Percentiles rank a stretch among this genome's conserved stretches.
These are phyloP conservation scores for Barbus barbus DNA, from an alignment of 2,113 vertebrate genomes.

Conservation along the genomic window DNA sequence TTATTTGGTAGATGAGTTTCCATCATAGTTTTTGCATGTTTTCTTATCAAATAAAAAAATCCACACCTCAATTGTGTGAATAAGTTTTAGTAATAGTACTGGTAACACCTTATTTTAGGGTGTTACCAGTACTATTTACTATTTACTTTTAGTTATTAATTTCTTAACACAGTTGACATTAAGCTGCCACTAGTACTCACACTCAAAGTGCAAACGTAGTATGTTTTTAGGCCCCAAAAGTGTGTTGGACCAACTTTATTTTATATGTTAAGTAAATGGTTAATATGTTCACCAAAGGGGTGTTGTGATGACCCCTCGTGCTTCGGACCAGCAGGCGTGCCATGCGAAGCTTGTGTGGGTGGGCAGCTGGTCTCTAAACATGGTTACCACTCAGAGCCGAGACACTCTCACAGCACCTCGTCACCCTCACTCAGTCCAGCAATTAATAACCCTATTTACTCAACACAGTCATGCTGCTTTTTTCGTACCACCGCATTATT, in stretches of 20 bases:
- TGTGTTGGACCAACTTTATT: not conserved
- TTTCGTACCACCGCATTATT: not conserved
- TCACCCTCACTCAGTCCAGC: conserved; percentile 19
- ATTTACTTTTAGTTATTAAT: no score
- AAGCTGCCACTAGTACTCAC: not conserved
- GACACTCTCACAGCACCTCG: not conserved
- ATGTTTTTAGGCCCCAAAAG: not conserved
- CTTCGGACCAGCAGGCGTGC: conserved; percentile 47
- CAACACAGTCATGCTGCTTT: conserved; percentile 17
- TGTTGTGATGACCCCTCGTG: conserved; percentile 54
- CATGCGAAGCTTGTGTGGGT: conserved; percentile 55
- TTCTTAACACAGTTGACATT: not conserved
- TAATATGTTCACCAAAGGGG: conserved; percentile 63
- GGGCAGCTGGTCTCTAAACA: conserved; percentile 49
- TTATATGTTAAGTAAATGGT: conserved; percentile 68
- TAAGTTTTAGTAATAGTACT: no score
- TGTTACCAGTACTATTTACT: no score
- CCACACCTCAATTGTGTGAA: no score
- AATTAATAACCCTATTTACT: conserved; percentile 38
- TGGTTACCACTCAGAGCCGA: conserved; percentile 23
- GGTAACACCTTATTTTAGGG: no score
- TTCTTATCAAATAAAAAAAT: no score
- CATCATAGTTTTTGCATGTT: no score
- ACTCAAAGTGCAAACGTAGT: not conserved
- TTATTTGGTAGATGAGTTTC: no score